Evolutionary conservation across 2,888 invertebrate species (phyloP).

Genomic region (Petrophora chlorosata): DNA sequence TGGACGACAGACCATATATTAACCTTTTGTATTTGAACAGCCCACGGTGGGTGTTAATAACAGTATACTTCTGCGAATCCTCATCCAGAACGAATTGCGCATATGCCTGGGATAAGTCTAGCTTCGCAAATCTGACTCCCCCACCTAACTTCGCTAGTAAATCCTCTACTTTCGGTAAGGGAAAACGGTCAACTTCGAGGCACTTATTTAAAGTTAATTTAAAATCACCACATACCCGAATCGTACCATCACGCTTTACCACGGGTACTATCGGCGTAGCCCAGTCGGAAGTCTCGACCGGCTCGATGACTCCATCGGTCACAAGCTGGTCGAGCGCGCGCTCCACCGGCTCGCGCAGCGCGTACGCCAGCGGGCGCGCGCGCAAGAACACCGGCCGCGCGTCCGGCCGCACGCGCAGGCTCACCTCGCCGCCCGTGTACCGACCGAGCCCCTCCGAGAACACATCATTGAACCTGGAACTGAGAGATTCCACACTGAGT

Average conservation of each 20-base stretch:
- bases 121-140: not conserved
- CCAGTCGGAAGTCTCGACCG: too few relatives aligned
- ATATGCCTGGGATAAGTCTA: conserved; percentile 1
- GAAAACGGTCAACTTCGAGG: conserved; percentile 21
- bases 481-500: too few relatives aligned
- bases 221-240: conserved; percentile 26
- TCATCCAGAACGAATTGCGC: conserved; percentile 18
- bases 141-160: not conserved
- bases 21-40: not conserved
- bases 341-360: too few relatives aligned
- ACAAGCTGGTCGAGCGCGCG: too few relatives aligned
- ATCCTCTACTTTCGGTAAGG: not conserved
- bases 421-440: too few relatives aligned
- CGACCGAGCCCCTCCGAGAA: too few relatives aligned
- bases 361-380: too few relatives aligned
- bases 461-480: too few relatives aligned
- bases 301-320: too few relatives aligned
- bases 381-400: too few relatives aligned
- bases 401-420: too few relatives aligned
- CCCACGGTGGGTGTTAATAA: conserved; percentile 10
- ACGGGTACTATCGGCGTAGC: conserved; percentile 10
- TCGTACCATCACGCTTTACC: conserved; percentile 2
- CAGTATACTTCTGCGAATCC: conserved; percentile 5
- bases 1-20: conserved; percentile 14
- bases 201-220: conserved; percentile 23